Evolutionary conservation across 2,113 vertebrate genomes (phyloP).

Genomic region (Egretta garzetta): DNA sequence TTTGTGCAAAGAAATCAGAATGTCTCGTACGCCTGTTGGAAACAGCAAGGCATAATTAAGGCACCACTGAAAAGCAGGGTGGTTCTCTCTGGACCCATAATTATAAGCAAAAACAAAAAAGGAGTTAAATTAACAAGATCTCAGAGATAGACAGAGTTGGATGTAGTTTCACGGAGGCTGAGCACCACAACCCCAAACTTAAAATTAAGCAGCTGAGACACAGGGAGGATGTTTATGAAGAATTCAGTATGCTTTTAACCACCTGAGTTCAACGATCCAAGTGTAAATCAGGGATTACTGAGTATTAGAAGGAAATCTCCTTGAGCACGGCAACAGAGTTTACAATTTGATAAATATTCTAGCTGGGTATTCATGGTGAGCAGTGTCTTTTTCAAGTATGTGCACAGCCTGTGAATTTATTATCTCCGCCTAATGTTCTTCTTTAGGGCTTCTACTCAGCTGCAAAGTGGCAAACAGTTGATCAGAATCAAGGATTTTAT

Average conservation of each 20-base stretch:
- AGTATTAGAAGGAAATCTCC: slow-evolving; percentile 28
- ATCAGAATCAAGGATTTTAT: not conserved
- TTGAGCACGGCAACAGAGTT: slow-evolving; percentile 16
- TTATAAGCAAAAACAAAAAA: not conserved
- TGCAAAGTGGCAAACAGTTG: not conserved
- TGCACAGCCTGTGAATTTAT: slow-evolving; percentile 45
- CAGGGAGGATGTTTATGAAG: not conserved
- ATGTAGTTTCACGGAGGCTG: not conserved
- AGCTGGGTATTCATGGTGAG: not conserved
- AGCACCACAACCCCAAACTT: not conserved
- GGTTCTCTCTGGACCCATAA: not conserved
- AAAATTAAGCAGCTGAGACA: not conserved
- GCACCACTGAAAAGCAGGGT: not conserved
- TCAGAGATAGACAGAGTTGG: not conserved
- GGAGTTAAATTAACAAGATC: not conserved
- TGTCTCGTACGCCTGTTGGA: rapidly evolving
- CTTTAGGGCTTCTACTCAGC: not conserved
- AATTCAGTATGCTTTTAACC: not conserved
- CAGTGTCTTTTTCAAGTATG: slow-evolving; percentile 16
- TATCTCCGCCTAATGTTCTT: not conserved
- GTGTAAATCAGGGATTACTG: slow-evolving; percentile 20
- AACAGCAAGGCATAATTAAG: not conserved
- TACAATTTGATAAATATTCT: slow-evolving; percentile 52
- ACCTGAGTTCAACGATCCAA: not conserved
- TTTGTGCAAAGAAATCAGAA: not conserved